A percentile compares a stretch with the other conserved stretches of the same genome.
These are phyloP conservation scores for Bungarus multicinctus DNA, from an alignment of 2,113 vertebrate genomes.

Conservation along the genomic window DNA sequence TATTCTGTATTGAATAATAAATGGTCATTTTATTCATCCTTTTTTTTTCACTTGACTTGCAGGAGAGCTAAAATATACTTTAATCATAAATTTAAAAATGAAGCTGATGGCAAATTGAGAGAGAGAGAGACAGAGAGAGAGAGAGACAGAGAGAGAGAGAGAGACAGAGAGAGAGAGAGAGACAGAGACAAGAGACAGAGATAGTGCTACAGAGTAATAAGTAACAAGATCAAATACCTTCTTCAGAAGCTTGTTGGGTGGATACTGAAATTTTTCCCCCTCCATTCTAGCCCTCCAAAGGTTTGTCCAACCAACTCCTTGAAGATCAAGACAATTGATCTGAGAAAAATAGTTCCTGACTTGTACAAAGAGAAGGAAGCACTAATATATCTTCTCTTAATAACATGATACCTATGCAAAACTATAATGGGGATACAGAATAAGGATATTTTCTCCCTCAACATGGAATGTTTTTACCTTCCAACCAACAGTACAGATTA, in stretches of 20 bases:
- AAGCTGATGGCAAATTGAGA: not conserved
- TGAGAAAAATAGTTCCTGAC: not conserved
- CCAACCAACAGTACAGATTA: not conserved
- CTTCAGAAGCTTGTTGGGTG: not conserved
- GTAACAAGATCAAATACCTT: not conserved
- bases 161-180: not conserved
- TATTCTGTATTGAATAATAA: not conserved
- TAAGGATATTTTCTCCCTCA: not conserved
- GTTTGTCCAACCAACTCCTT: not conserved
- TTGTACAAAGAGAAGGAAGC: not conserved
- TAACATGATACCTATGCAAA: not conserved
- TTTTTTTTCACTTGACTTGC: not conserved
- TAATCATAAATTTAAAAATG: not conserved
- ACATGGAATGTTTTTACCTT: not conserved
- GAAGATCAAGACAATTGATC: not conserved
- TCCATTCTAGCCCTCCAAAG: not conserved
- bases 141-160: not conserved
- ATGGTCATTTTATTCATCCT: not conserved
- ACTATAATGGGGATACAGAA: not conserved
- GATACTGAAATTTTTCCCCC: not conserved
- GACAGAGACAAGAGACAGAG: not conserved
- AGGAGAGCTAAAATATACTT: not conserved
- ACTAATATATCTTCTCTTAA: not conserved
- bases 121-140: not conserved
- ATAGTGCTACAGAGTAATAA: not conserved